Base-by-base conservation (phyloP, 1,140 invertebrate genomes). In the Zophobas atratus region DNA sequence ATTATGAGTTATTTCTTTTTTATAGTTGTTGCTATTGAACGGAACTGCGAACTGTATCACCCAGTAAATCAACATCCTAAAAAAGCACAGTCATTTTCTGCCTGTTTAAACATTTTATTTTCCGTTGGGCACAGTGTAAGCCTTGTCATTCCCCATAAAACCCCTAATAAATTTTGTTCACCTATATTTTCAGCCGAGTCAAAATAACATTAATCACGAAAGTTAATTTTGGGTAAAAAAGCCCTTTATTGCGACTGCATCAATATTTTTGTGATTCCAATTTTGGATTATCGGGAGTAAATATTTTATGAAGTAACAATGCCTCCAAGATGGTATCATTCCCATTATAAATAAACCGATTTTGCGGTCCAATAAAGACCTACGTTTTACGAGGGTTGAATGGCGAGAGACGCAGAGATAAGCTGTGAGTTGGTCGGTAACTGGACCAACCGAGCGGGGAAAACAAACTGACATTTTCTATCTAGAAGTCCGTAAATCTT, bases 381-480 rank as follows among this genome's bases (percentile, higher is more conserved):
- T 67, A 67, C 60, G 60, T 67, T 67, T 67, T 67, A 67, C 60
- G 60, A 67, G 60, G 60, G 60, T 67, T 67, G 60, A 67, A 67
- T 67, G 60, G 60, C 60, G 60, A 67, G 60, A 67, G 60, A 48
- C 60, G 60, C 2, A 67, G 60, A 67, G 60, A 67, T 67, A 67
- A 67, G 60, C 60, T 67, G 60, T n/a, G 39, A 67, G 60, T 67
- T 67, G 60, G 60, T 67, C 60, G 60, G 60, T 39, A 67, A 67
- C 60, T 67, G 60, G 60, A 67, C 41, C 60, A 67, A 32, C 60
- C 60, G 39, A 67, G 36, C 60, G 51, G 74, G 75, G 75, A 81
- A 81, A 80, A 78, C 79, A 80, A 78, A 76, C 81, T 80, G 77
- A 79, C 81, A 76, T 80, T 80, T 82, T 82, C 76, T 82, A 82